phyloP scores from a whole-genome alignment of 2,797 vertebrate genomes.

The Lithobates sylvaticus region DNA sequence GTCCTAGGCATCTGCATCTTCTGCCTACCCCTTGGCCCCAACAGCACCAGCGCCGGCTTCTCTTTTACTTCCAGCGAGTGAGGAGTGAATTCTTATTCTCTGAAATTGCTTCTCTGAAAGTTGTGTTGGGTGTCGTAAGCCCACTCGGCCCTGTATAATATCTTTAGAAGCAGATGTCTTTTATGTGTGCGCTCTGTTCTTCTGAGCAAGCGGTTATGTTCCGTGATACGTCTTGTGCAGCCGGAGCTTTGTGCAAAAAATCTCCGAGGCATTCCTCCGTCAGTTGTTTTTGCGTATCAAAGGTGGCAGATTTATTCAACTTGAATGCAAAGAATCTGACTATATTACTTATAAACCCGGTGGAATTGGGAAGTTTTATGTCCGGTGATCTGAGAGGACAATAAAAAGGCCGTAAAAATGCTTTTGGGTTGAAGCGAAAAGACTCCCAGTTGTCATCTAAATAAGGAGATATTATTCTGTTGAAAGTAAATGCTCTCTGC shows the following conservation, averaged over 20 bases:
- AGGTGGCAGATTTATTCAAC: slow-evolving; percentile 36
- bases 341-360: background rate
- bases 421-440: slow-evolving; percentile 37
- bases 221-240: slow-evolving; percentile 30
- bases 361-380: slow-evolving; percentile 21
- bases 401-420: slow-evolving; percentile 44
- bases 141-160: background rate
- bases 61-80: background rate
- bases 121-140: background rate
- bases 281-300: background rate
- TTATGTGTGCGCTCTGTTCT: background rate
- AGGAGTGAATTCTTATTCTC: background rate
- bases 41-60: background rate
- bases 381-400: slow-evolving; percentile 14
- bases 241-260: slow-evolving; percentile 3
- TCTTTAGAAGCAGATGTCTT: slow-evolving; percentile 16
- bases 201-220: slow-evolving; percentile 17
- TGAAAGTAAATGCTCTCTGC: background rate
- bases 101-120: background rate
- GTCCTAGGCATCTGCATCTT: too few species aligned
- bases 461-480: slow-evolving; percentile 11
- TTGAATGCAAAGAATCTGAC: slow-evolving; percentile 9
- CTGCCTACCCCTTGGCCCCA: background rate
- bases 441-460: slow-evolving; percentile 39
- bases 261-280: slow-evolving; percentile 13